phyloP scores from a whole-genome alignment of 2,888 invertebrate genomes.

The Thumatha senex region DNA sequence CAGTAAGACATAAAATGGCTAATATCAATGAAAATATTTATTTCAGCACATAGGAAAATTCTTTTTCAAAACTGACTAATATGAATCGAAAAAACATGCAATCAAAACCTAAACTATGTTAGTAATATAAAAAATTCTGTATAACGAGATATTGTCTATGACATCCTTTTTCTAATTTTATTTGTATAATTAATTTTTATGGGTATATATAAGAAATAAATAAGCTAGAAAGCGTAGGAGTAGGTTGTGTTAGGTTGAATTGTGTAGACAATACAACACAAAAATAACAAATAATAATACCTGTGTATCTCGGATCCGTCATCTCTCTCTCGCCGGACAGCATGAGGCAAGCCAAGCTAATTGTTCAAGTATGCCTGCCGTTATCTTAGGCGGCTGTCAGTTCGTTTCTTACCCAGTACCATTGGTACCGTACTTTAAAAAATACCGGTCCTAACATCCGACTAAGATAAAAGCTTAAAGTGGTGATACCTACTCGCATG shows the following conservation, averaged over 20 bases:
- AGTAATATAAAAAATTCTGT: background rate
- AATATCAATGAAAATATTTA: too few relatives aligned
- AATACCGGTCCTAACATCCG: slow-evolving; percentile 7
- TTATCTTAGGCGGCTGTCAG: slow-evolving; percentile 34
- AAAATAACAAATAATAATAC: slow-evolving; percentile 42
- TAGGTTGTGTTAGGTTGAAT: slow-evolving; percentile 39
- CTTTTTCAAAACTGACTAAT: too few relatives aligned
- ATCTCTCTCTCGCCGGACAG: slow-evolving; percentile 47
- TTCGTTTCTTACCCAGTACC: background rate
- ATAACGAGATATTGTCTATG: too few relatives aligned
- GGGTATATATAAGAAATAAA: slow-evolving; percentile 16
- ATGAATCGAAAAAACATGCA: background rate
- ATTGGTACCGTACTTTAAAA: background rate
- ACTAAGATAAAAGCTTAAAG: slow-evolving; percentile 44
- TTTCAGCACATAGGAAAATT: too few relatives aligned
- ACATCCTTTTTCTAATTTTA: background rate
- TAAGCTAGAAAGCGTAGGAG: slow-evolving; percentile 33
- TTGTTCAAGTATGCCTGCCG: slow-evolving; percentile 42
- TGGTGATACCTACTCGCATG: slow-evolving; percentile 74
- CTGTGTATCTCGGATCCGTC: slow-evolving; percentile 45
- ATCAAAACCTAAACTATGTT: background rate
- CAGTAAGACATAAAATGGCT: too few relatives aligned
- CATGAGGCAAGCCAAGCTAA: slow-evolving; percentile 72
- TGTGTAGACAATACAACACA: slow-evolving; percentile 49
- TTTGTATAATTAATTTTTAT: slow-evolving; percentile 1